Percentiles rank a stretch among this genome's conserved stretches.
Evolutionary conservation across 2,797 vertebrate species (phyloP).

Genomic region (Acanthurus leucopareius): DNA sequence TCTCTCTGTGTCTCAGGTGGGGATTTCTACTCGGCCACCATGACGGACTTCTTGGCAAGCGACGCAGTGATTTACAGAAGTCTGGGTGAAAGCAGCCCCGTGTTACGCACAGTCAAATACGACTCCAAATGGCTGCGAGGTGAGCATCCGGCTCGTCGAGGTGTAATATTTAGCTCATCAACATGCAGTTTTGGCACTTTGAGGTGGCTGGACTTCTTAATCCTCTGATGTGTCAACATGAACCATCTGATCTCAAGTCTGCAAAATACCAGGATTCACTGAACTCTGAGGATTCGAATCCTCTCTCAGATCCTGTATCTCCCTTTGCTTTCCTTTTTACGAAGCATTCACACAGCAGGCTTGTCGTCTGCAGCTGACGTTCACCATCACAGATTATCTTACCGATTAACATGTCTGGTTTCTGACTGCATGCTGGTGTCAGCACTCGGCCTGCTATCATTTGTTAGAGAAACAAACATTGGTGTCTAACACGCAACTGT

Average conservation of each 20-base stretch:
- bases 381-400: neutral
- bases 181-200: neutral
- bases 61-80: conserved; percentile 95
- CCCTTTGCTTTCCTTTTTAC: neutral
- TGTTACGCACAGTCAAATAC: conserved; percentile 93
- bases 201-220: neutral
- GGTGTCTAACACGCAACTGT: neutral
- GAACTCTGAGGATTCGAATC: neutral
- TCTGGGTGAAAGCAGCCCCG: conserved; percentile 90
- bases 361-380: neutral
- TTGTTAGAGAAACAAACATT: neutral
- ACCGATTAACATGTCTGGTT: neutral
- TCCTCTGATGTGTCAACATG: neutral
- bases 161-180: neutral
- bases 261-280: neutral
- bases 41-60: conserved; percentile 95
- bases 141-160: conserved; percentile 67
- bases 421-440: neutral
- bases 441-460: neutral
- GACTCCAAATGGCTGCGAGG: conserved; percentile 98
- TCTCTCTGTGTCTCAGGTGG: conserved; percentile 83
- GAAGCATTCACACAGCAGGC: neutral
- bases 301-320: neutral
- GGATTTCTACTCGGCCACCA: conserved; percentile 94
- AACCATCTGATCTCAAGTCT: neutral